These are phyloP conservation scores for Anguilla pacifica DNA, from an alignment of 2,797 vertebrate genomes.

Conservation along the genomic window DNA sequence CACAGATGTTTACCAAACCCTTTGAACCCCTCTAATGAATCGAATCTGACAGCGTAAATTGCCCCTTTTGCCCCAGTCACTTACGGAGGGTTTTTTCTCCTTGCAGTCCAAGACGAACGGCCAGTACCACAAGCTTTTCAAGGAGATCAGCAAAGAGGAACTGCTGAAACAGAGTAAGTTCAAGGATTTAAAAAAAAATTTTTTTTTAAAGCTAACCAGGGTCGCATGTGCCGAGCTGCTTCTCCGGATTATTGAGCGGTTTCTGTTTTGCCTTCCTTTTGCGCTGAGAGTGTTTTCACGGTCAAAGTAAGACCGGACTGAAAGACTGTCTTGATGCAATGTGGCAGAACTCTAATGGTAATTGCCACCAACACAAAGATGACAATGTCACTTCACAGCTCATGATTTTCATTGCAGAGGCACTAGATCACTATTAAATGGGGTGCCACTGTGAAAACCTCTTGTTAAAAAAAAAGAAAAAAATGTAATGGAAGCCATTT, in stretches of 20 bases:
- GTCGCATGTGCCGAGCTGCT: background rate
- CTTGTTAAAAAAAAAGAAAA: background rate
- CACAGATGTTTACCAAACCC: background rate
- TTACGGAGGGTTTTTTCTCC: slow-evolving; percentile 33
- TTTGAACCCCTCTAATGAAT: background rate
- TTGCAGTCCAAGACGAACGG: slow-evolving; percentile 75
- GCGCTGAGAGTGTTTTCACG: no score
- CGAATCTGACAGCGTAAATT: background rate
- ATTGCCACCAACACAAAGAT: no score
- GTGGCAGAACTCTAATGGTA: no score
- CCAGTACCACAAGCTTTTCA: slow-evolving; percentile 80
- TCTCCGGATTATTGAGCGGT: background rate
- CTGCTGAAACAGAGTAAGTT: slow-evolving; percentile 78
- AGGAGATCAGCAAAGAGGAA: slow-evolving; percentile 74
- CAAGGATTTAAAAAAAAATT: background rate
- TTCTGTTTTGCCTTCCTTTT: background rate
- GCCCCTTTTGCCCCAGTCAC: background rate
- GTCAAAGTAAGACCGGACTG: no score
- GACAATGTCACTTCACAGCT: background rate
- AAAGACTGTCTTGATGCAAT: no score
- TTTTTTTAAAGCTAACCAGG: background rate
- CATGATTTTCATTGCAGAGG: background rate
- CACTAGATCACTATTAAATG: background rate
- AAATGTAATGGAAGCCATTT: background rate
- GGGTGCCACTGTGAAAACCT: background rate